Base-by-base conservation (phyloP, 2,113 vertebrate species). In the Rissa tridactyla region DNA sequence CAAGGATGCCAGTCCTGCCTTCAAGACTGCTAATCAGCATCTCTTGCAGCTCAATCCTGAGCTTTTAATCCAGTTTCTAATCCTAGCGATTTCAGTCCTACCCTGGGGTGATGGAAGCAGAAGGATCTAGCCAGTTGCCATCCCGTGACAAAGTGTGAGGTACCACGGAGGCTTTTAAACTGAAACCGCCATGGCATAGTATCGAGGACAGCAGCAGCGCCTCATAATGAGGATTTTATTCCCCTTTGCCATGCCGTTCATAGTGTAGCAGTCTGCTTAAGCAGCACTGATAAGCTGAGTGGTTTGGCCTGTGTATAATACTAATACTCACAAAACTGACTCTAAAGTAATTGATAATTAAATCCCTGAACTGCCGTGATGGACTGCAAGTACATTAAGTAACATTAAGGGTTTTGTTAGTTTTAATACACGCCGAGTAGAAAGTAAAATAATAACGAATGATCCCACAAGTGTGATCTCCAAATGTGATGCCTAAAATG, bases 41-140 rank as follows among this genome's bases (percentile, higher is more conserved):
- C 71, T 80, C 75, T 85, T 91, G 62, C 62, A 91, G 89, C 79
- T 92, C 13, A 2, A 16, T 93, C 64, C 87, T 94, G 91, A 96
- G 91, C 64, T 95, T 96, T 97, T 96, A 97, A 96, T 96, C 87
- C 87, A 42, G 38, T 91, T 93, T 86, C 61, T 92, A 94, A 71
- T 62, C 78, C 78, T 73, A 66, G 49, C 40, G 75, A 60, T 95
- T 86, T 77, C 84, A 88, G 81, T 60, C 71, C 51, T 93, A 64
- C 87, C 91, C 85, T 80, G 38, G 71, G 51, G 93, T 81, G 80
- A 40, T 64, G 51, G 73, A 82, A 91, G 76, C n/a, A 66, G 88
- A 90, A 71, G 81, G 38, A 95, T 86, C 46, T 47, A 84, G 32
- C 49, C 66, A 7, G 62, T 80, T 79, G 61, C 64, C 52, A 6